A percentile compares a stretch with the other conserved stretches of the same genome.
phyloP scores from a whole-genome alignment of 2,888 invertebrate genomes.

The Coenonympha arcania region DNA sequence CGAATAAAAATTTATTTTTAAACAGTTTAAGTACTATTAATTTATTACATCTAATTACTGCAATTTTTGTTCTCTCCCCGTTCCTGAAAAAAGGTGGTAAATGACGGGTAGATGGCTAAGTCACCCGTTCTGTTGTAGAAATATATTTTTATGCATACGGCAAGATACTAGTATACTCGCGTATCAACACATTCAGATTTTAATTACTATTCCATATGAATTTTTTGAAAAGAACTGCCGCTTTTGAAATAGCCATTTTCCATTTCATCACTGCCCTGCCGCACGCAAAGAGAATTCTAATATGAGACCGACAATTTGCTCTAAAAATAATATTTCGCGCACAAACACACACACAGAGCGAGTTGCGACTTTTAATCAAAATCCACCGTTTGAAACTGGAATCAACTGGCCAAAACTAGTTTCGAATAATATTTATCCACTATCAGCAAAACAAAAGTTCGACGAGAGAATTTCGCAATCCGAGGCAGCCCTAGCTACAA shows the following conservation, averaged over 20 bases:
- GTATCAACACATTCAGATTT: neutral
- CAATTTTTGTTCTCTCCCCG: too few relatives aligned
- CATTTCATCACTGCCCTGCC: neutral
- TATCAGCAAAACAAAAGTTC: conserved; percentile 52
- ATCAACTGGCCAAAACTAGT: conserved; percentile 50
- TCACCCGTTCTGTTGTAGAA: too few relatives aligned
- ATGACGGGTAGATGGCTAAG: too few relatives aligned
- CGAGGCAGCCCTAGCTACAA: conserved; percentile 27
- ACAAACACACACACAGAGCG: neutral
- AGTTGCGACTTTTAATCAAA: conserved; percentile 46
- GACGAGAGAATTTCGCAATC: conserved; percentile 46
- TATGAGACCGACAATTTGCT: conserved; percentile 25
- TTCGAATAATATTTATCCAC: conserved; percentile 57
- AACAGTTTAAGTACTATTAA: too few relatives aligned
- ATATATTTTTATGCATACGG: too few relatives aligned
- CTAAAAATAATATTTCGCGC: conserved; percentile 19
- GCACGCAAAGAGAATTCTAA: conserved; percentile 23
- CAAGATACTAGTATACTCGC: neutral
- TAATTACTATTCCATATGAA: neutral
- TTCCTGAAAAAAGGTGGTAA: too few relatives aligned
- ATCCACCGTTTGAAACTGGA: conserved; percentile 45
- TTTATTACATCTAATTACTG: too few relatives aligned
- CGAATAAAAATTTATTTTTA: too few relatives aligned
- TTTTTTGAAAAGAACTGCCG: neutral
- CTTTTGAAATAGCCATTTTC: neutral